Evolutionary conservation across 64 coral and sea anemone genomes (phyloP).

Genomic region (Pachyseris speciosa): DNA sequence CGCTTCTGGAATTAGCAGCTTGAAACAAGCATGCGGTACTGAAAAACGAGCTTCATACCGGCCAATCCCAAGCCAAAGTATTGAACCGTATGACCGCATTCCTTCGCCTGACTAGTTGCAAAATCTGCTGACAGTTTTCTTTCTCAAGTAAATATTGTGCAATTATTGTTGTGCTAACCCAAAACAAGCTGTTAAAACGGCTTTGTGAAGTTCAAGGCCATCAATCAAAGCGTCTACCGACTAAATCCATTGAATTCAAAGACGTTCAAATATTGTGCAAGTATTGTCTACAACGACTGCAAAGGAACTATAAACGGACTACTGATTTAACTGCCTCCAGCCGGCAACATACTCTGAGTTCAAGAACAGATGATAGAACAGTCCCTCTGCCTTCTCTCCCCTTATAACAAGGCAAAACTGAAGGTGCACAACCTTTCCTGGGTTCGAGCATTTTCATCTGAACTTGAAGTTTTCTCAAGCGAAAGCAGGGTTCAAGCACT

Average conservation of each 20-base stretch:
- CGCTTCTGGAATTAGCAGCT: too few relatives aligned
- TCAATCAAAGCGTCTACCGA: constrained; percentile 4
- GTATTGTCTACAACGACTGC: neutral
- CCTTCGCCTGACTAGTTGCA: neutral
- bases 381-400: too few relatives aligned
- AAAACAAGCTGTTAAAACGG: neutral
- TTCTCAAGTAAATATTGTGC: constrained; percentile 5
- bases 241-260: neutral
- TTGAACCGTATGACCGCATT: too few relatives aligned
- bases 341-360: too few relatives aligned
- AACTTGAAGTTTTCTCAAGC: too few relatives aligned
- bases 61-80: neutral
- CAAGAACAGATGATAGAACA: too few relatives aligned
- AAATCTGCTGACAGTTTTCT: neutral
- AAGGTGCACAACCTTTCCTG: too few relatives aligned
- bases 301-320: neutral
- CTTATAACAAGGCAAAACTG: neutral
- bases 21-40: too few relatives aligned
- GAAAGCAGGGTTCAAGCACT: too few relatives aligned
- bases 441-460: too few relatives aligned
- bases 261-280: constrained; percentile 17
- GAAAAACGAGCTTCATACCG: too few relatives aligned
- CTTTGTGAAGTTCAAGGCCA: neutral
- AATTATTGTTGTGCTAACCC: neutral
- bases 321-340: neutral